These are phyloP conservation scores for Cheilosia grossa DNA, from an alignment of 2,888 invertebrate genomes.

Conservation along the genomic window DNA sequence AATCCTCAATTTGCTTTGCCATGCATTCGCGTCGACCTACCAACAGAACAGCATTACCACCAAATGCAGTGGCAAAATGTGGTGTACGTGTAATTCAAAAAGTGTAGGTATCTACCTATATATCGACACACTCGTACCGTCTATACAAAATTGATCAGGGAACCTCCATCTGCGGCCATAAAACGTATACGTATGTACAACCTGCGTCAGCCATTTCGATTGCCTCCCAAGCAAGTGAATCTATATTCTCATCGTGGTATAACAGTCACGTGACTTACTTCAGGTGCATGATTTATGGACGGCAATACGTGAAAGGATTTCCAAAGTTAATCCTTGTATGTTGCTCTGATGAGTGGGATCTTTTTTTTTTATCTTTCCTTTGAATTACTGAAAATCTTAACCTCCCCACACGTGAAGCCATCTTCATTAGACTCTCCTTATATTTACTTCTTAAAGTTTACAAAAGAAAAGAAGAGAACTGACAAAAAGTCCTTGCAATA, in stretches of 20 bases:
- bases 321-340: constrained; percentile 32
- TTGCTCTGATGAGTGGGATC: constrained; percentile 17
- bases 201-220: constrained; percentile 53
- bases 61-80: constrained; percentile 63
- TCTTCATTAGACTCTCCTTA: constrained; percentile 9
- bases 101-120: neutral
- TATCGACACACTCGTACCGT: neutral
- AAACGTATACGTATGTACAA: neutral
- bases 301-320: constrained; percentile 63
- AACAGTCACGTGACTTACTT: constrained; percentile 63
- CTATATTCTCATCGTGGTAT: constrained; percentile 14
- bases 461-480: neutral
- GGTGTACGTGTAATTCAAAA: constrained; percentile 32
- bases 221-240: constrained; percentile 31
- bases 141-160: constrained; percentile 39
- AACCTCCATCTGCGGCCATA: constrained; percentile 56
- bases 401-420: neutral
- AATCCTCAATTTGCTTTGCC: constrained; percentile 28
- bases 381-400: constrained; percentile 32
- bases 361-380: constrained; percentile 25
- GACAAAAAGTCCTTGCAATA: constrained; percentile 32
- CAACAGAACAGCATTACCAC: constrained; percentile 34
- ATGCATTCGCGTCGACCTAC: constrained; percentile 43
- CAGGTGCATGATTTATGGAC: constrained; percentile 72
- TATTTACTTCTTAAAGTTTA: constrained; percentile 1